phyloP scores from a whole-genome alignment of 1,140 invertebrate genomes.

The Saccostrea glomerata region DNA sequence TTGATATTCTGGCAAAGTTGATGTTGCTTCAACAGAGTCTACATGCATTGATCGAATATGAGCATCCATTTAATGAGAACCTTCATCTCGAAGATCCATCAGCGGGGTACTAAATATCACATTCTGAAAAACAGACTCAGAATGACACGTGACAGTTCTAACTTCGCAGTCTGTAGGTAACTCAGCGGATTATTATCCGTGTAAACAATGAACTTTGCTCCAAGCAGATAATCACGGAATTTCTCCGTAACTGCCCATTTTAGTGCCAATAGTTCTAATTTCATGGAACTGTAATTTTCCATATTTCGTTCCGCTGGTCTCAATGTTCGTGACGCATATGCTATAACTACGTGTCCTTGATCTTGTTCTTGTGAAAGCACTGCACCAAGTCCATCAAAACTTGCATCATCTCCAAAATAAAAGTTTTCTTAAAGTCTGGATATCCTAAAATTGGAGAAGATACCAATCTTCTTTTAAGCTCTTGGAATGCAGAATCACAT shows the following conservation, averaged over 20 bases:
- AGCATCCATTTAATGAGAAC: background rate
- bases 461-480: slow-evolving; percentile 56
- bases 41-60: background rate
- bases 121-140: slow-evolving; percentile 14
- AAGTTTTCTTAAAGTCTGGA: slow-evolving; percentile 57
- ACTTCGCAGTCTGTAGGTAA: slow-evolving; percentile 34
- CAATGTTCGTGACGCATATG: too few species aligned
- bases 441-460: slow-evolving; percentile 60
- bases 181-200: too few species aligned
- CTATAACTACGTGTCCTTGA: too few species aligned
- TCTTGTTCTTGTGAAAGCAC: too few species aligned
- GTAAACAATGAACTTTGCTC: too few species aligned
- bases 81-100: background rate
- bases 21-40: background rate
- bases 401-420: slow-evolving; percentile 49
- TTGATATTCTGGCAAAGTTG: background rate
- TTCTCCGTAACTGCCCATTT: too few species aligned
- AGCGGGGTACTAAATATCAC: background rate
- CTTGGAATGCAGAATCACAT: slow-evolving; percentile 36
- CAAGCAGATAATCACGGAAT: too few species aligned
- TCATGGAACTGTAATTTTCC: too few species aligned
- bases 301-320: too few species aligned
- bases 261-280: too few species aligned
- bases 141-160: slow-evolving; percentile 25
- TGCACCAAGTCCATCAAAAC: too few species aligned